Evolutionary conservation across 2,888 invertebrate genomes (phyloP), one percentile per base, ranked within the genome.

Genomic region (Cosmia trapezina): DNA sequence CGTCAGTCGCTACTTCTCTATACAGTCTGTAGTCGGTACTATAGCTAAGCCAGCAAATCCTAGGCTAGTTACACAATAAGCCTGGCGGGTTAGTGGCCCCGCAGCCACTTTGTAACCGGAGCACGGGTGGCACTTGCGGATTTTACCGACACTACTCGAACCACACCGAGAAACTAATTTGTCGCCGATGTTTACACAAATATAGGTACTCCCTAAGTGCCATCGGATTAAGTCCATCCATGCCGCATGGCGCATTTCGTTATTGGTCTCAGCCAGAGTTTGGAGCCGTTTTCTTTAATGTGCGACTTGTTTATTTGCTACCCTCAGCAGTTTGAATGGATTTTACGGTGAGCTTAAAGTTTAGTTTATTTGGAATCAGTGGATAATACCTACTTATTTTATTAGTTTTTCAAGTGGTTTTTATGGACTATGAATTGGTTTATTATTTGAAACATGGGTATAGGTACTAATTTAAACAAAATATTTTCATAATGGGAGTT

Each of bases 81-180:
- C 76, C 70, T 41, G 78, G 78, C 80, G 84, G 85, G 88, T 89
- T 83, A 89, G 85, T 87, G 87, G 81, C 86, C 87, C 76, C 76
- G 62, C 60, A 74, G 72, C 61, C 86, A 86, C 87, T 90, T 88
- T 83, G 89, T 87, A 91, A 83, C 77, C 89, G 68, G 80, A 86
- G 83, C 89, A 90, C 88, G 89, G 82, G 78, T 82, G 77, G 70
- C 79, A 80, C 76, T 84, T 87, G 86, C 86, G 83, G 86, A 87
- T 90, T 90, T 89, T 86, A 88, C 85, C 74, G 86, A 85, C 83
- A 86, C 83, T 87, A 79, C 80, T 76, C 73, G 67, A 72, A 81
- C 61, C 72, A 72, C 69, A 73, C 70, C 64, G 83, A 83, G 82
- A 79, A 84, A 85, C 88, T 87, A 87, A 88, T 88, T 86, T 85